Base-by-base conservation (phyloP, 2,113 vertebrate genomes). In the Etheostoma cragini region DNA sequence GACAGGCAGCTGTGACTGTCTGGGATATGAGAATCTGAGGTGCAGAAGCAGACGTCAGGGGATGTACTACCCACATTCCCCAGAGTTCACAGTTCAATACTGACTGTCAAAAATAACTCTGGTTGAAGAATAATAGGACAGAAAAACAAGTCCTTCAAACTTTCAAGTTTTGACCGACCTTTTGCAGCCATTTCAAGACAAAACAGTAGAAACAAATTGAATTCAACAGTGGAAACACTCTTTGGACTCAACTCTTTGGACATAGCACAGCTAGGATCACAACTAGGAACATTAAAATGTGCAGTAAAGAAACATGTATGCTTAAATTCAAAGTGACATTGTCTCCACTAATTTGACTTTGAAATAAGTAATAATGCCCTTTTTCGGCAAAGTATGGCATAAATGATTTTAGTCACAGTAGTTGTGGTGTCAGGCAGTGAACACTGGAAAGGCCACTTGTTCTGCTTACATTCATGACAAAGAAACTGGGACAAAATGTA, bases 401-500 rank as follows among this genome's bases (percentile, higher is more conserved):
- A 15, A 50, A 30, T 58, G 15, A 56, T 3, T 68, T 57, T 4
- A 50, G 4, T 46, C 76, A 63, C 24, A 21, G 50, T 42, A 26
- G 47, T 22, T 50, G 22, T 60, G 45, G 15, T 69, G 42, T 60
- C 49, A 65, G 70, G 17, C 47, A 26, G 58, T 84, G 30, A 84
- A 47, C 15, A 0, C 12, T 49, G 54, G 26, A 66, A 69, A 26
- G 68, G 61, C 68, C 49, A 14, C 13, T 17, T 63, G 33, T 15
- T 53, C 62, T 63, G 4, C 62, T 65, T 50, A 83, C 42, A 60
- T 66, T 52, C 17, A 19, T 33, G 52, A 82, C 50, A 66, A 73
- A 76, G 53, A 54, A 72, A 56, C 76, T 30, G 24, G 35, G 62
- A 63, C 61, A 61, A 78, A 82, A 86, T 84, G 87, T 69, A 73